These are phyloP conservation scores for Megaceryle torquata DNA, from an alignment of 2,113 vertebrate species.

Conservation along the genomic window DNA sequence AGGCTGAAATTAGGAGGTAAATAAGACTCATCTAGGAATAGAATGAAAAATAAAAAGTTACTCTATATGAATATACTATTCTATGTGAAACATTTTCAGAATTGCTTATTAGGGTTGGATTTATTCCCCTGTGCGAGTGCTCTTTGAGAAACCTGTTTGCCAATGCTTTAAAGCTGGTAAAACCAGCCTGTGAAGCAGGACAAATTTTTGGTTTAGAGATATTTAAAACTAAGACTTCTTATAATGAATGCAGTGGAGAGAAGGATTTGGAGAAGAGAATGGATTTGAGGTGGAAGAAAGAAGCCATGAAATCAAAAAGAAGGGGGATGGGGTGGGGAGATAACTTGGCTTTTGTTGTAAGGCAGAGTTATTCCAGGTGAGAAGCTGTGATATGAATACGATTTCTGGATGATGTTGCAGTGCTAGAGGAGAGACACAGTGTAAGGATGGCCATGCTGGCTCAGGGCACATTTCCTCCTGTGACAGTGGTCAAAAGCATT, in stretches of 20 bases:
- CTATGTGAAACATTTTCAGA: neutral
- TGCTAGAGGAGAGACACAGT: neutral
- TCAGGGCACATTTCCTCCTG: neutral
- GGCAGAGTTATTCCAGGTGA: neutral
- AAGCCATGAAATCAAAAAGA: neutral
- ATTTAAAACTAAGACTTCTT: neutral
- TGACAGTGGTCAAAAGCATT: neutral
- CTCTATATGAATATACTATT: neutral
- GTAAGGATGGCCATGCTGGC: neutral
- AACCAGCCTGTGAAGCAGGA: neutral
- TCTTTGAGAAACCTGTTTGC: neutral
- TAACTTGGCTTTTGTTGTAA: neutral
- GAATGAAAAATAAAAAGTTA: neutral
- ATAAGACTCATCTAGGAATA: neutral
- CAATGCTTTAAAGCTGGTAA: neutral
- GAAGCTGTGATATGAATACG: neutral
- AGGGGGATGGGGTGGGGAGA: too few relatives aligned
- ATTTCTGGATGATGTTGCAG: neutral
- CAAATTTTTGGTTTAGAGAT: neutral
- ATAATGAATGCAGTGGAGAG: neutral
- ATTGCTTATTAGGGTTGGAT: neutral
- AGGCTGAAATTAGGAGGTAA: neutral
- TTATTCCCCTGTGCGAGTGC: neutral
- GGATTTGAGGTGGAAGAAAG: neutral
- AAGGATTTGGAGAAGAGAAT: neutral